Percentiles rank a stretch among this genome's conserved stretches.
These are phyloP conservation scores for Stegastes partitus DNA, from an alignment of 2,113 vertebrate genomes.

Conservation along the genomic window DNA sequence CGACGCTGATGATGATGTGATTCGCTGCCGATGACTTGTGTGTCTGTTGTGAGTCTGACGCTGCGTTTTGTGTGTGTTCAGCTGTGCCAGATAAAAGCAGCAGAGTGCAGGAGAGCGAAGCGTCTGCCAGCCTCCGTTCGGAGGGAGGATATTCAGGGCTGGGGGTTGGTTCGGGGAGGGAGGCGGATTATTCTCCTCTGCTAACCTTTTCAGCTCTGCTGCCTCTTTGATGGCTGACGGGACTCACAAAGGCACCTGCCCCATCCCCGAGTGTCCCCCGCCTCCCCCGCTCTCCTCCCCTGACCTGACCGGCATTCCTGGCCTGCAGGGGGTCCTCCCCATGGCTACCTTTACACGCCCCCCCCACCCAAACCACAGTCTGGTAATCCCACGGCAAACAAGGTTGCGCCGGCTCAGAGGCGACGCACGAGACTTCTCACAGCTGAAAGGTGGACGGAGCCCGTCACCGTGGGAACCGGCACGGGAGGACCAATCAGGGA, in stretches of 20 bases:
- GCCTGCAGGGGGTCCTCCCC: constrained; percentile 86
- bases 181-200: constrained; percentile 82
- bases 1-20: too few species aligned
- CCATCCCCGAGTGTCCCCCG: constrained; percentile 79
- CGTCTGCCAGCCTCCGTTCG: constrained; percentile 41
- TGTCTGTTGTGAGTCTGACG: neutral
- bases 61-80: neutral
- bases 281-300: constrained; percentile 79
- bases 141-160: too few species aligned
- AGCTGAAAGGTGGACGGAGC: constrained; percentile 64
- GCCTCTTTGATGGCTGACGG: constrained; percentile 85
- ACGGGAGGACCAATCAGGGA: constrained; percentile 34
- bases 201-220: constrained; percentile 87
- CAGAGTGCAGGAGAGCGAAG: constrained; percentile 47
- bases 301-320: constrained; percentile 91
- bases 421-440: constrained; percentile 79
- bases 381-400: constrained; percentile 94
- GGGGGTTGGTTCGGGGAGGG: constrained; percentile 48
- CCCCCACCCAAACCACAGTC: constrained; percentile 46
- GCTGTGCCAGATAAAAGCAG: constrained; percentile 17
- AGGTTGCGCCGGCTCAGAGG: constrained; percentile 57
- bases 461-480: constrained; percentile 74
- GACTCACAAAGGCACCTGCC: constrained; percentile 90
- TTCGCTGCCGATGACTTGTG: too few species aligned
- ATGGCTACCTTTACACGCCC: constrained; percentile 87